These are phyloP conservation scores for Gracilinanus agilis DNA, from an alignment of 2,113 vertebrate species.

Conservation along the genomic window DNA sequence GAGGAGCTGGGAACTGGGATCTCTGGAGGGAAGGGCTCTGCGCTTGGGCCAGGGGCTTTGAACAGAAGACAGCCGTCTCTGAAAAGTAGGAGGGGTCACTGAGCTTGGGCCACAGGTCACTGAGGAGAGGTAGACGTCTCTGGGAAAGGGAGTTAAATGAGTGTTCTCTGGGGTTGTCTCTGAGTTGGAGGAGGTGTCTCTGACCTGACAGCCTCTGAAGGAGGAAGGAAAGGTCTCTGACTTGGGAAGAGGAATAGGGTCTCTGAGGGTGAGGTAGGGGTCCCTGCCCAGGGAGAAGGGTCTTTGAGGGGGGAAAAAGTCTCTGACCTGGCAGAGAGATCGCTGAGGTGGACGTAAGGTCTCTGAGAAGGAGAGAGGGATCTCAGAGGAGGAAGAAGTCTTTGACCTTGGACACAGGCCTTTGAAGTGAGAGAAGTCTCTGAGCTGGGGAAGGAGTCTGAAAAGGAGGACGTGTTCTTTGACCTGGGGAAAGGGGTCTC, in stretches of 20 bases:
- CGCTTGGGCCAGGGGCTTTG: background rate
- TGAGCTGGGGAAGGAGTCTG: background rate
- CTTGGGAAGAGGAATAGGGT: too few relatives aligned
- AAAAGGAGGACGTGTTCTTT: background rate
- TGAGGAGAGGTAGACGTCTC: background rate
- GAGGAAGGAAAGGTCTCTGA: too few relatives aligned
- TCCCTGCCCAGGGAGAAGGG: too few relatives aligned
- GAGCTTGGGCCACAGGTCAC: background rate
- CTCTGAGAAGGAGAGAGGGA: background rate
- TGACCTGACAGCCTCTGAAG: too few relatives aligned
- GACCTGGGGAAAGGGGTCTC: background rate
- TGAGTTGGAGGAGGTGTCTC: too few relatives aligned
- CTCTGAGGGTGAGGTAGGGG: too few relatives aligned
- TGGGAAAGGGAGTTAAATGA: background rate
- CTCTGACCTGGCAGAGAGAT: background rate
- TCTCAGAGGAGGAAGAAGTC: background rate
- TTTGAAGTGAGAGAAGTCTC: background rate
- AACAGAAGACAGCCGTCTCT: background rate
- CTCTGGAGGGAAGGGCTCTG: slow-evolving; percentile 48
- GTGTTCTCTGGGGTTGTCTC: background rate
- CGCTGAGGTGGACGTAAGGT: background rate
- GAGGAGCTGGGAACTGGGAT: slow-evolving; percentile 83
- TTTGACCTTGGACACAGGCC: too few relatives aligned
- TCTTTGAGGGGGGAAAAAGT: background rate
- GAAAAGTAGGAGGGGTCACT: background rate